Evolutionary conservation across 2,888 invertebrate genomes (phyloP).

Genomic region (Hydropsyche betteni): DNA sequence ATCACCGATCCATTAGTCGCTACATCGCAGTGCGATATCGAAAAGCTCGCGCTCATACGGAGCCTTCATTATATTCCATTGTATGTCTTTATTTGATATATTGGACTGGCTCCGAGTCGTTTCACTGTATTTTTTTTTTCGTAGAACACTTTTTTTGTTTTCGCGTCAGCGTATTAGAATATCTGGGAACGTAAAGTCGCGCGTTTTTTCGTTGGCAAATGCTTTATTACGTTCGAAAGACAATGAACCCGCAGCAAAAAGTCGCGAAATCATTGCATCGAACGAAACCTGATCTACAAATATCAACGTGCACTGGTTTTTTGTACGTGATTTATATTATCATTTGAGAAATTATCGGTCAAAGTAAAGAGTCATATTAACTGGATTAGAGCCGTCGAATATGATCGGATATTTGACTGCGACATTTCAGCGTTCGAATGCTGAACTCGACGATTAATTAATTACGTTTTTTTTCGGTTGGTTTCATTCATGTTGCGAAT

Average conservation of each 20-base stretch:
- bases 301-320: background rate
- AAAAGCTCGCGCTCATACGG: conserved; percentile 2
- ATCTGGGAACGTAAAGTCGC: no score
- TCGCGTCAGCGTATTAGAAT: no score
- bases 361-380: background rate
- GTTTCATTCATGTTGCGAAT: no score
- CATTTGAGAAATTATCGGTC: background rate
- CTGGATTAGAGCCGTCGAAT: background rate
- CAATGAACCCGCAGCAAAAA: conserved; percentile 21
- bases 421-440: no score
- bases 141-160: no score
- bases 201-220: conserved; percentile 3
- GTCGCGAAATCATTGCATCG: conserved; percentile 17
- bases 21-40: conserved; percentile 20
- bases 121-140: no score
- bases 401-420: background rate
- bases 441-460: no score
- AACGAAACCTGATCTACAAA: conserved; percentile 20
- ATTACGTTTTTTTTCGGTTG: no score
- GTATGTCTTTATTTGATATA: conserved; percentile 32
- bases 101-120: conserved; percentile 12
- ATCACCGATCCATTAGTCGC: conserved; percentile 17
- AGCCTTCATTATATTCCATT: conserved; percentile 22
- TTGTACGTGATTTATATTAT: background rate
- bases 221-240: conserved; percentile 9